Percentiles rank a stretch among this genome's conserved stretches.
Evolutionary conservation across 2,797 vertebrate species (phyloP).

Genomic region (Hapalemur alaotrensis): DNA sequence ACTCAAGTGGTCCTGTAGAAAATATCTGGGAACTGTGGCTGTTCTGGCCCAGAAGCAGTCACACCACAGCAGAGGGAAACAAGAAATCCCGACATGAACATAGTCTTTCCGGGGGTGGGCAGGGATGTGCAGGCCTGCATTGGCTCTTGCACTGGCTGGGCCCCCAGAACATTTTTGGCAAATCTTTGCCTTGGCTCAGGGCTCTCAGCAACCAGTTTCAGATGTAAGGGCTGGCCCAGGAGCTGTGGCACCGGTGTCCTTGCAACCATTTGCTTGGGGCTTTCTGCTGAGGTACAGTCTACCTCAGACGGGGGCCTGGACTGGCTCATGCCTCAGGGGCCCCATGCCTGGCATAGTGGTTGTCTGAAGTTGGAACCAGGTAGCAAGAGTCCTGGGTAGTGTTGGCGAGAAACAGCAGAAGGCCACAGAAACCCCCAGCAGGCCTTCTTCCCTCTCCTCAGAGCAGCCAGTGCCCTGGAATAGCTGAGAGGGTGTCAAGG

Average conservation of each 20-base stretch:
- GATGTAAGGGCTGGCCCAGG: background rate
- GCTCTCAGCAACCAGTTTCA: slow-evolving; percentile 57
- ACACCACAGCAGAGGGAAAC: slow-evolving; percentile 36
- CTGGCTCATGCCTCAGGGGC: slow-evolving; percentile 3
- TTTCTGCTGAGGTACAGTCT: slow-evolving; percentile 34
- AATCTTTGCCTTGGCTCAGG: slow-evolving; percentile 14
- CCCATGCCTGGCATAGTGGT: slow-evolving; percentile 63
- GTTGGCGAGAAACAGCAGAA: slow-evolving; percentile 63
- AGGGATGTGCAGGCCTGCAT: background rate
- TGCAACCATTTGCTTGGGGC: background rate
- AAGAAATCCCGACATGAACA: background rate
- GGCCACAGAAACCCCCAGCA: slow-evolving; percentile 33
- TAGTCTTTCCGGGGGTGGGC: slow-evolving; percentile 8
- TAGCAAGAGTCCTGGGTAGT: slow-evolving; percentile 64
- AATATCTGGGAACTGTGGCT: slow-evolving; percentile 69
- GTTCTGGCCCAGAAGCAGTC: background rate
- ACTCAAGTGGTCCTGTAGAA: slow-evolving; percentile 83
- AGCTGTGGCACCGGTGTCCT: slow-evolving; percentile 39
- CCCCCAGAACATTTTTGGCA: slow-evolving; percentile 66
- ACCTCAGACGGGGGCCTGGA: slow-evolving; percentile 26
- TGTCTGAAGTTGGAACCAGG: slow-evolving; percentile 62
- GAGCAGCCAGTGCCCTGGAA: slow-evolving; percentile 54
- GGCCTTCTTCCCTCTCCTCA: slow-evolving; percentile 53
- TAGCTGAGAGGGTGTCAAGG: slow-evolving; percentile 37
- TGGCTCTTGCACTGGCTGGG: background rate